A percentile compares a stretch with the other conserved stretches of the same genome.
These are phyloP conservation scores for Archegozetes longisetosus DNA, from an alignment of 1,140 invertebrate genomes.

Conservation along the genomic window DNA sequence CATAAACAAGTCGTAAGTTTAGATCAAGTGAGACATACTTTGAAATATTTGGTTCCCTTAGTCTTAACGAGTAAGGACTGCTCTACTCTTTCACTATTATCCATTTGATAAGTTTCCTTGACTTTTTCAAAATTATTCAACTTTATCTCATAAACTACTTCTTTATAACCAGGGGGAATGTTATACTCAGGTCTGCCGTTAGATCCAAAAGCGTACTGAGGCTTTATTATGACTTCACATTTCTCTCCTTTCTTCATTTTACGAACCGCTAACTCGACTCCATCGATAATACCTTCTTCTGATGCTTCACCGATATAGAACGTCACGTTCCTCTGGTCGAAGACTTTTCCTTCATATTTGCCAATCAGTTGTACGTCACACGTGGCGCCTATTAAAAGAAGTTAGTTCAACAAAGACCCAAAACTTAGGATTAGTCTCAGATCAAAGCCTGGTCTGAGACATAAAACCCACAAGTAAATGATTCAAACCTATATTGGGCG, in stretches of 20 bases:
- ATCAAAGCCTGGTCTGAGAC: neutral
- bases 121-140: conserved; percentile 37
- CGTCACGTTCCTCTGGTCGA: conserved; percentile 56
- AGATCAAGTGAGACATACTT: conserved; percentile 14
- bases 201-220: conserved; percentile 63
- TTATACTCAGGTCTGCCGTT: conserved; percentile 37
- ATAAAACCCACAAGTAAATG: no score
- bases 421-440: neutral
- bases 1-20: neutral
- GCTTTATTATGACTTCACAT: conserved; percentile 52
- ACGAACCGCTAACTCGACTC: conserved; percentile 65
- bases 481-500: conserved; percentile 45
- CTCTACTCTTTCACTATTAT: conserved; percentile 55
- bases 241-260: conserved; percentile 69
- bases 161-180: conserved; percentile 46
- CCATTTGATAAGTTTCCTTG: conserved; percentile 64
- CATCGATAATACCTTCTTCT: conserved; percentile 53
- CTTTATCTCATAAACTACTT: conserved; percentile 56
- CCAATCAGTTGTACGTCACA: conserved; percentile 69
- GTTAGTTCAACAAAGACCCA: neutral
- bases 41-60: conserved; percentile 82
- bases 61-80: conserved; percentile 67
- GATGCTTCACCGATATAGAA: conserved; percentile 75
- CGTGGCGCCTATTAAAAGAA: conserved; percentile 35
- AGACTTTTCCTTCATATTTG: conserved; percentile 42